A percentile compares a stretch with the other conserved stretches of the same genome.
phyloP scores from a whole-genome alignment of 2,888 invertebrate genomes.

The Limnephilus lunatus region DNA sequence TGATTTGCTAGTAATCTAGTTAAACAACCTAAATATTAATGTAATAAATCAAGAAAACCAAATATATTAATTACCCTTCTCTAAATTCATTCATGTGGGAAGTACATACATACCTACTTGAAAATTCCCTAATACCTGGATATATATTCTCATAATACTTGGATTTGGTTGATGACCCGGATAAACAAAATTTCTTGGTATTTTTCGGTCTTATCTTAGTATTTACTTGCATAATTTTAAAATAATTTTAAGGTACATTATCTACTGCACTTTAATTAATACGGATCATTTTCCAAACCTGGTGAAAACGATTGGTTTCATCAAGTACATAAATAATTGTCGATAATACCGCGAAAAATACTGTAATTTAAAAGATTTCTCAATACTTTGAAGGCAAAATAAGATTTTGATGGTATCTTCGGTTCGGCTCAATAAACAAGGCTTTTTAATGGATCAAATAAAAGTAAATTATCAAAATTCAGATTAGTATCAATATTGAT shows the following conservation, averaged over 20 bases:
- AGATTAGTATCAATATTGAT: not conserved
- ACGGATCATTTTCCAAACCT: not conserved
- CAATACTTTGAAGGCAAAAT: not conserved
- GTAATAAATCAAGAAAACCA: too few relatives aligned
- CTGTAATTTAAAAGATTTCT: not conserved
- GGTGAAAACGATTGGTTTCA: not conserved
- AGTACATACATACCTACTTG: not conserved
- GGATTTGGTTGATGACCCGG: too few relatives aligned
- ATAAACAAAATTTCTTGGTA: not conserved
- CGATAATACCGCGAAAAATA: not conserved
- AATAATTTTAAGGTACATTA: not conserved
- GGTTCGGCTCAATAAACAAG: not conserved
- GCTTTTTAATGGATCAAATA: not conserved
- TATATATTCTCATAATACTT: not conserved
- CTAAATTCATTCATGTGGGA: too few relatives aligned
- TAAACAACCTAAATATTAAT: too few relatives aligned
- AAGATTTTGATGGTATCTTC: not conserved
- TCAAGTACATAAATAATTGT: not conserved
- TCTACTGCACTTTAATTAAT: not conserved
- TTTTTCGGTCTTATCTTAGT: not conserved
- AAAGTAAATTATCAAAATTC: not conserved
- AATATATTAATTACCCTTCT: too few relatives aligned
- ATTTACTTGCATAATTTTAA: not conserved
- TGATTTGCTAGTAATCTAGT: too few relatives aligned
- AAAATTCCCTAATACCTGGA: not conserved